Percentiles rank a stretch among this genome's conserved stretches.
phyloP scores from a whole-genome alignment of 2,888 invertebrate species.

The Dione juno region DNA sequence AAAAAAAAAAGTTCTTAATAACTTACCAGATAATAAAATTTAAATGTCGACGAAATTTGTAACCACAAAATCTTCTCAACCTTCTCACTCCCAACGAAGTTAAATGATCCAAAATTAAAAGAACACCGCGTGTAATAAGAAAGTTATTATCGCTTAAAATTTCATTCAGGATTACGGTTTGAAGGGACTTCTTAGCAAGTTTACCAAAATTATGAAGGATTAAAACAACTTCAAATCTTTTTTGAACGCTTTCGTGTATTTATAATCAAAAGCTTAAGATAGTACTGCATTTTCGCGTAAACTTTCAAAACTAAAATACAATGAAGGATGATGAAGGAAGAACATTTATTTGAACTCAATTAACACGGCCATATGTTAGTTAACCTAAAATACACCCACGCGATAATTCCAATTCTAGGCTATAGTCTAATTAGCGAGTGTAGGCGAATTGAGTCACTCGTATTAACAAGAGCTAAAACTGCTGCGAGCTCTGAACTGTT shows the following conservation, averaged over 20 bases:
- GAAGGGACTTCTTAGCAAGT: constrained; percentile 26
- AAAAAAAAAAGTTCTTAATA: background rate
- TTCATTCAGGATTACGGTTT: constrained; percentile 31
- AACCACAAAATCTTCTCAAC: constrained; percentile 22
- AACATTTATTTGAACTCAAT: constrained; percentile 55
- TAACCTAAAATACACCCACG: constrained; percentile 55
- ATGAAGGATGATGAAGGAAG: constrained; percentile 42
- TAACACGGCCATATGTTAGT: constrained; percentile 54
- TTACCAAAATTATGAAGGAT: constrained; percentile 27
- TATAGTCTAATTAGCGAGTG: constrained; percentile 70
- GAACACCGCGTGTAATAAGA: constrained; percentile 20
- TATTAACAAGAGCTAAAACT: constrained; percentile 51
- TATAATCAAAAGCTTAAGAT: background rate
- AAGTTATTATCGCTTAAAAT: constrained; percentile 32
- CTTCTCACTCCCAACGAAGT: constrained; percentile 6
- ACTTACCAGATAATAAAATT: background rate
- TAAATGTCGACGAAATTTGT: background rate
- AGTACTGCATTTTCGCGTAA: background rate
- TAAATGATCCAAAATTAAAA: constrained; percentile 18
- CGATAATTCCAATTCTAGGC: constrained; percentile 74
- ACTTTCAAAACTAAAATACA: constrained; percentile 13
- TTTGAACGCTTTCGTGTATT: background rate
- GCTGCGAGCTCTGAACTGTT: constrained; percentile 47
- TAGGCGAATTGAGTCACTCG: constrained; percentile 72
- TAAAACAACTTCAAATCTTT: constrained; percentile 17